Evolutionary conservation across 2,797 vertebrate species (phyloP), one percentile per base, ranked within the genome.

Genomic region (Heteromormyrus szaboi): DNA sequence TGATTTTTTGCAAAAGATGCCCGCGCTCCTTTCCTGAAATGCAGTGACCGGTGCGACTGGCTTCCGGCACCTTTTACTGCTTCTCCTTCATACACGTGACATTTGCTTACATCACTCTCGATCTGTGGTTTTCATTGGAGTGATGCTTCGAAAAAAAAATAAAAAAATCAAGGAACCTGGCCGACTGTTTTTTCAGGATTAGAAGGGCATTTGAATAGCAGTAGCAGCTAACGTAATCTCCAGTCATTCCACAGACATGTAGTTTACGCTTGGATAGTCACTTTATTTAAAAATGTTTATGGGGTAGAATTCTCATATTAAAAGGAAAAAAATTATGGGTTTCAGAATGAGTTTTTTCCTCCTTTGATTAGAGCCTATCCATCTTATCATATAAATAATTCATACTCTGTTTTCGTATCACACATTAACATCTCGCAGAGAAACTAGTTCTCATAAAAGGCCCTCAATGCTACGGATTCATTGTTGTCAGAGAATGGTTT

Each of bases 341-440:
- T 56, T 86, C 50, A 33, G 6, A 54, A 85, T 37, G 22, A 56
- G 53, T 37, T 86, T 86, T 59, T n/a, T 37, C 1, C 41, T n/a
- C 84, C 25, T 88, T 88, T 88, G 48, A 88, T 88, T 76, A 88
- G 65, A 88, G 65, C 41, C 37, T 29, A 48, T 76, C 85, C 17
- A 54, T 86, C 51, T 72, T 81, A 50, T 88, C 46, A 29, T 56
- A 19, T 81, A 44, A 89, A 89, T 76, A 81, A 76, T 89, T 87
- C 62, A 79, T 8, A 22, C 44, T 53, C 53, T 87, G 85, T n/a
- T 89, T 41, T 59, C 46, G 12, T 87, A 86, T 33, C 85, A 59
- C 29, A 37, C 85, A 86, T 86, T 86, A 41, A 56, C 50, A 86
- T 68, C 59, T 76, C 4, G 29, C 88, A 37, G 17, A 33, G 84